phyloP scores from a whole-genome alignment of 2,888 invertebrate genomes.

The Megamerina dolium region DNA sequence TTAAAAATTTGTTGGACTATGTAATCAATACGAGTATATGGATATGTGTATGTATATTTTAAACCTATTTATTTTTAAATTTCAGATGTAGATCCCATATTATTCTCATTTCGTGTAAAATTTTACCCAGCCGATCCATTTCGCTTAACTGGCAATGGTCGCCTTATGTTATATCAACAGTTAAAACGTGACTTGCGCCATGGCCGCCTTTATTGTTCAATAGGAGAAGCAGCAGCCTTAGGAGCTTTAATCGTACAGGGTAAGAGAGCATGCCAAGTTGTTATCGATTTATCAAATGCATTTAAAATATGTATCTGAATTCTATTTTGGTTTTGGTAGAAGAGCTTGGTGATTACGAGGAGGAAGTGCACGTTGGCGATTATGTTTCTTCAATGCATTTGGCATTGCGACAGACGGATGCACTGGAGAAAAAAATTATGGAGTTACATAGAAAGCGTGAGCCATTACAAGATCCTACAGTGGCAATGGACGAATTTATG shows the following conservation, averaged over 20 bases:
- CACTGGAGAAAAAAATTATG: constrained; percentile 88
- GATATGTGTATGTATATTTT: too few relatives aligned
- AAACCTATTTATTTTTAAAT: constrained; percentile 17
- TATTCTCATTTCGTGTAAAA: constrained; percentile 95
- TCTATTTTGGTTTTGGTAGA: constrained; percentile 56
- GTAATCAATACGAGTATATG: too few relatives aligned
- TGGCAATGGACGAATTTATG: constrained; percentile 85
- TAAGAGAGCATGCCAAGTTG: constrained; percentile 37
- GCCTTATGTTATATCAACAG: constrained; percentile 93
- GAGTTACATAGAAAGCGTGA: constrained; percentile 84
- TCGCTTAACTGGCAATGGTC: constrained; percentile 88
- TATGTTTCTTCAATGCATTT: constrained; percentile 90
- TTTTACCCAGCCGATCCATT: constrained; percentile 96
- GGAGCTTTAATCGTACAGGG: constrained; percentile 92
- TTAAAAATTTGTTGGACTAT: background rate
- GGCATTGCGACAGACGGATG: constrained; percentile 84
- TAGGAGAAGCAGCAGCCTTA: constrained; percentile 81
- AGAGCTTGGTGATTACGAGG: constrained; percentile 91
- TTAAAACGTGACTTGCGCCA: constrained; percentile 90
- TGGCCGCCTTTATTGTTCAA: constrained; percentile 87
- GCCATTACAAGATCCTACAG: constrained; percentile 77
- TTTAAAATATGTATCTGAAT: too few relatives aligned
- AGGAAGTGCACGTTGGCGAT: constrained; percentile 77
- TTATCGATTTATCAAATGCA: background rate
- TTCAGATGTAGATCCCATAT: constrained; percentile 81